Conservation (phyloP, 2,113 vertebrate genomes). For the Benitochromis conjunctus region DNA sequence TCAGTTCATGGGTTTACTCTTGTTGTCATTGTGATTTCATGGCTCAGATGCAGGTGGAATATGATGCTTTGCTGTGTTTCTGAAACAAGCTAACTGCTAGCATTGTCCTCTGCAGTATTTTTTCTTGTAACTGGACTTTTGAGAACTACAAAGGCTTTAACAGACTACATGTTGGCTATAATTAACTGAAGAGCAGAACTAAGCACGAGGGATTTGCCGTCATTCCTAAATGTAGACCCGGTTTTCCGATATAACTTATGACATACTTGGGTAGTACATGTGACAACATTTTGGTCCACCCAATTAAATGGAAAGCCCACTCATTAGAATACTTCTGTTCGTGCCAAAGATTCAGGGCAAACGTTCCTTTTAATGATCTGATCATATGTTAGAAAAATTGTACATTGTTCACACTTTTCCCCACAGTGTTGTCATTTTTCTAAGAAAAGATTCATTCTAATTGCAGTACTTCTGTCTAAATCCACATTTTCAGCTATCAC, state of each 20-base stretch:
- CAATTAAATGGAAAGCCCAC: constrained; percentile 44
- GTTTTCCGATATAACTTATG: neutral
- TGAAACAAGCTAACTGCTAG: neutral
- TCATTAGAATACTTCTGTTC: constrained; percentile 34
- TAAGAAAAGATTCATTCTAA: neutral
- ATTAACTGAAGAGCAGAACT: constrained; percentile 21
- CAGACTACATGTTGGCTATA: constrained; percentile 11
- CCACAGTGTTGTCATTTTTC: constrained; percentile 10
- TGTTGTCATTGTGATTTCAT: neutral
- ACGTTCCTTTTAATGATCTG: constrained; percentile 45
- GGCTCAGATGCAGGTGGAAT: neutral
- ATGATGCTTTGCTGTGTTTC: neutral
- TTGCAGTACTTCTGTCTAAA: constrained; percentile 10
- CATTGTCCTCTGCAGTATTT: neutral
- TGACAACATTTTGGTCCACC: constrained; percentile 29
- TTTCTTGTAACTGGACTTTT: neutral
- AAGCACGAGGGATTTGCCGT: neutral
- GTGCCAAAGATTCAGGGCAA: constrained; percentile 10
- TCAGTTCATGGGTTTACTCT: neutral
- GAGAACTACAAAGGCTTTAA: neutral
- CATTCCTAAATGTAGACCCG: neutral
- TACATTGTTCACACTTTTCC: neutral
- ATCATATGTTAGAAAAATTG: neutral
- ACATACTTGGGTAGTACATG: constrained; percentile 1
- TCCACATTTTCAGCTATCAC: constrained; percentile 29